phyloP scores from a whole-genome alignment of 2,113 vertebrate genomes.

The Perca flavescens region DNA sequence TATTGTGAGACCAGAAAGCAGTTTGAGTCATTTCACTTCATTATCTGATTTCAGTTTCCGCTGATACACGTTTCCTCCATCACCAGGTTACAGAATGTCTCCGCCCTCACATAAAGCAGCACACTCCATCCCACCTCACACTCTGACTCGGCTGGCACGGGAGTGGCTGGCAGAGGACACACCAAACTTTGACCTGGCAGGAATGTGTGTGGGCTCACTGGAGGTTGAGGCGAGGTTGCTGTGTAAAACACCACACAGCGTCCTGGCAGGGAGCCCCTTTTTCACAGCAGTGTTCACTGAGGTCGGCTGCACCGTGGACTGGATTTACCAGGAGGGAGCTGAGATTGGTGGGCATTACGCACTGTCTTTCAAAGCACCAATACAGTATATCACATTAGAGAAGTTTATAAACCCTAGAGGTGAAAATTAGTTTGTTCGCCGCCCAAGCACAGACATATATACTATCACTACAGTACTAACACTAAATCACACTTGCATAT shows the following conservation, averaged over 20 bases:
- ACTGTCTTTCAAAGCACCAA: neutral
- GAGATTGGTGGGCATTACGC: constrained; percentile 59
- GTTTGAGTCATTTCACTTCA: neutral
- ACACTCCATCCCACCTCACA: constrained; percentile 76
- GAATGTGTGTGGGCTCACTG: constrained; percentile 80
- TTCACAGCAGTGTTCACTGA: constrained; percentile 87
- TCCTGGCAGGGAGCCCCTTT: constrained; percentile 88
- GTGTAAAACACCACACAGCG: constrained; percentile 84
- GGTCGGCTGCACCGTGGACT: constrained; percentile 86
- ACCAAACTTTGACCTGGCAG: constrained; percentile 83
- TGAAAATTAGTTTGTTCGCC: neutral
- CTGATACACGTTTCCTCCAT: neutral
- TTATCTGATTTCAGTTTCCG: neutral
- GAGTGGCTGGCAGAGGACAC: constrained; percentile 89
- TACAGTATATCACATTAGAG: neutral
- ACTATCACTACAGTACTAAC: neutral
- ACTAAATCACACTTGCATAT: no score
- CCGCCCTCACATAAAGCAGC: neutral
- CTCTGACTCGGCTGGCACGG: constrained; percentile 79
- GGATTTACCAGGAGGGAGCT: constrained; percentile 83
- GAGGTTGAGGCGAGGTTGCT: constrained; percentile 76
- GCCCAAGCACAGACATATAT: neutral
- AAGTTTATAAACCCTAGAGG: neutral
- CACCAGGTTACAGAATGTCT: constrained; percentile 54
- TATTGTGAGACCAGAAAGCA: neutral